Percentiles rank a stretch among this genome's conserved stretches.
These are phyloP conservation scores for Volucella inanis DNA, from an alignment of 2,888 invertebrate species.

Conservation along the genomic window DNA sequence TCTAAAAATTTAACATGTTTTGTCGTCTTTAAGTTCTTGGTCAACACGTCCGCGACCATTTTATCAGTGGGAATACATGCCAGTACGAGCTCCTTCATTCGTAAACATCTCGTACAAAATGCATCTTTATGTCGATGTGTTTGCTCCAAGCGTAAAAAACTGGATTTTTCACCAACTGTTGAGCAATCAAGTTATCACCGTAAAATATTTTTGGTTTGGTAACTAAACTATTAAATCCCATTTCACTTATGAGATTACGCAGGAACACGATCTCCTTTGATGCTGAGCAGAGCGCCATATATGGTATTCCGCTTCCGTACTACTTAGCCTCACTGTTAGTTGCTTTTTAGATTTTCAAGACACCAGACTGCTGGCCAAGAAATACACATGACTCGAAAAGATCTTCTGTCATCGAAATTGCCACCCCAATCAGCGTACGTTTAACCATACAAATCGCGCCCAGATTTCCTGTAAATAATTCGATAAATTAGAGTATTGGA, in stretches of 20 bases:
- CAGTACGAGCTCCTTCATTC: too few species aligned
- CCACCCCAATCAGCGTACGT: conserved; percentile 2
- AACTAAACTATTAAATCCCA: background rate
- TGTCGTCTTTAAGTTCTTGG: too few species aligned
- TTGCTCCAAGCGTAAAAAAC: too few species aligned
- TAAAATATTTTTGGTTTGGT: too few species aligned
- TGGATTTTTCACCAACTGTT: too few species aligned
- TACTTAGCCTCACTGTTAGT: conserved; percentile 14
- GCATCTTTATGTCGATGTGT: too few species aligned
- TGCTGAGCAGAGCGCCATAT: conserved; percentile 1
- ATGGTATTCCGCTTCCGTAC: conserved; percentile 14
- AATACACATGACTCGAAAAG: background rate
- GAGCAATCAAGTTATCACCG: too few species aligned
- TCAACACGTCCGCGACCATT: too few species aligned
- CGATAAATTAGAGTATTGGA: background rate
- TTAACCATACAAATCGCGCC: conserved; percentile 4
- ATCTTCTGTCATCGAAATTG: too few species aligned
- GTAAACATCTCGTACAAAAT: too few species aligned
- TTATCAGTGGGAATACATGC: too few species aligned
- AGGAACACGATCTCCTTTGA: conserved; percentile 1
- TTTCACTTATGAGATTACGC: background rate
- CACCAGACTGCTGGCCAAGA: conserved; percentile 5
- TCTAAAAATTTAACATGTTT: too few species aligned
- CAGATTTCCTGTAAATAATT: conserved; percentile 12
- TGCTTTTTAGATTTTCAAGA: conserved; percentile 21